Percentiles rank a stretch among this genome's conserved stretches.
Conservation (phyloP, 2,888 invertebrate species). For the Drosophila paracracens region DNA sequence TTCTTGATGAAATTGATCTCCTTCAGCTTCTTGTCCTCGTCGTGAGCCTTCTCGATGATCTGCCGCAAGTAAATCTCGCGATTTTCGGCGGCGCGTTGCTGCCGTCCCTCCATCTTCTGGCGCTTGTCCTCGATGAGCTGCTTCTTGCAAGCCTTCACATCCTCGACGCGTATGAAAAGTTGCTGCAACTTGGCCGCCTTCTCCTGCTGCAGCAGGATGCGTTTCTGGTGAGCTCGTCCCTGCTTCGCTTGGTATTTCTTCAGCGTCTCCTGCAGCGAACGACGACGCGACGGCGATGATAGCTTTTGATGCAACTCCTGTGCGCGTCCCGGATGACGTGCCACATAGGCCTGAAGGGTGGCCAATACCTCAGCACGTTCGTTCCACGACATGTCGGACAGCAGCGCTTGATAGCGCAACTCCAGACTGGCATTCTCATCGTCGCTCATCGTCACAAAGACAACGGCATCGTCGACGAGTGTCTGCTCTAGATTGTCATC, state of each 20-base stretch:
- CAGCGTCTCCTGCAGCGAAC: constrained; percentile 93
- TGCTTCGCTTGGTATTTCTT: constrained; percentile 94
- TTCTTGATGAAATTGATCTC: constrained; percentile 99
- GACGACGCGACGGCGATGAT: constrained; percentile 94
- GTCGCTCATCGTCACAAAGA: constrained; percentile 81
- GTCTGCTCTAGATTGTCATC: constrained; percentile 65
- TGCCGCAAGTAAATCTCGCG: constrained; percentile 91
- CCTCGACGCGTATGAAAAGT: constrained; percentile 93
- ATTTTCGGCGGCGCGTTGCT: constrained; percentile 96
- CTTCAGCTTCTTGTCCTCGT: constrained; percentile 97
- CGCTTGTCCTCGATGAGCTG: constrained; percentile 94
- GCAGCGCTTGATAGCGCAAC: constrained; percentile 89
- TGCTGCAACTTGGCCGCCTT: constrained; percentile 94
- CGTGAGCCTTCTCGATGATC: constrained; percentile 97
- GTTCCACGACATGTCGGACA: constrained; percentile 93
- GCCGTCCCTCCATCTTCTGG: constrained; percentile 89
- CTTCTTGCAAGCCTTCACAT: constrained; percentile 93
- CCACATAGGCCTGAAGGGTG: constrained; percentile 91
- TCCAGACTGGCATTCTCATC: constrained; percentile 87
- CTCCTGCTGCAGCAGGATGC: constrained; percentile 92
- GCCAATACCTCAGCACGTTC: constrained; percentile 93
- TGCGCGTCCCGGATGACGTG: constrained; percentile 96
- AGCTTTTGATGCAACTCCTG: constrained; percentile 97
- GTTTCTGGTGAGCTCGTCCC: constrained; percentile 94
- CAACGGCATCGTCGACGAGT: constrained; percentile 73